Base-by-base conservation (phyloP, 2,888 invertebrate genomes). In the Argyresthia goedartella region DNA sequence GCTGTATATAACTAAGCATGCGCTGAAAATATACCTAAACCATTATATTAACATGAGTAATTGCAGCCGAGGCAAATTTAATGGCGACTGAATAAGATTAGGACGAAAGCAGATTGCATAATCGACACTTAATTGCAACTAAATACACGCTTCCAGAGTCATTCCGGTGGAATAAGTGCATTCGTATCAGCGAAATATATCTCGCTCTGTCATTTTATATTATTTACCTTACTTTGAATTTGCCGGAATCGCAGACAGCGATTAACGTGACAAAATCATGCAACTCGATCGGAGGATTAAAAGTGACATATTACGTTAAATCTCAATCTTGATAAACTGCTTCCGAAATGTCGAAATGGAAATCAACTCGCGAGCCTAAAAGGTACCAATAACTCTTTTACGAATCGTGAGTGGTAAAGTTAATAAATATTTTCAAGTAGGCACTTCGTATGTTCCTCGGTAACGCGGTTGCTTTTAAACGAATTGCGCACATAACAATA, bases 401-500 rank as follows among this genome's bases (percentile, higher is more conserved):
- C 43, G 51, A 48, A 50, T 42, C 52, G 51, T 51, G 35, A 54
- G 55, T 54, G 41, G 41, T 59, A 60, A 67, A 65, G 69, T 67
- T 72, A 77, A 78, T 79, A 78, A 79, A 84, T 84, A 84, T 84
- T 82, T 82, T 74, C 72, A 71, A 86, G 78, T 75, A 80, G 82
- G 82, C 70, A 75, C 76, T 85, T 76, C 69, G 72, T 75, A 77
- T 77, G 76, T 76, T 75, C 76, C 76, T 69, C 70, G 69, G 73
- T 69, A 74, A 76, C 77, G 77, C 79, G 75, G 73, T 78, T 71
- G 81, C 86, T 85, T 86, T 85, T 86, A 86, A 86, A 85, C 79
- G 81, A 85, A 86, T 85, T 84, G 81, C 81, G 71, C 74, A 75
- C 76, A 81, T 85, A 85, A 85, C 84, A 85, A 85, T 86, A 85